These are phyloP conservation scores for Trachythela sp. DNA, from an alignment of 64 coral and sea anemone species.

Conservation along the genomic window DNA sequence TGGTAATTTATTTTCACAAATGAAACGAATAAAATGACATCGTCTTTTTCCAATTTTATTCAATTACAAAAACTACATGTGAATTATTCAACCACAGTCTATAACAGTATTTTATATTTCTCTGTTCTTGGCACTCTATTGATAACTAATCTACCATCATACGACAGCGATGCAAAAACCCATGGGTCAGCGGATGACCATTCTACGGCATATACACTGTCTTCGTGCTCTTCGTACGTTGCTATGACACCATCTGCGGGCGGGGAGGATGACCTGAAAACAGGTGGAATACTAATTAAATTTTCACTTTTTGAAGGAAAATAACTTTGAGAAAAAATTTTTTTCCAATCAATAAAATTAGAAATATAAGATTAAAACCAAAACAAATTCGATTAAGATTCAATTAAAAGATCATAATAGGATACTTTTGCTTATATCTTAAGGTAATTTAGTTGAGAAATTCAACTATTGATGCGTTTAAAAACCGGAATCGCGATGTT, in stretches of 20 bases:
- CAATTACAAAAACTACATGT: too few species aligned
- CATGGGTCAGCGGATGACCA: conserved; percentile 98
- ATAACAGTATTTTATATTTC: conserved; percentile 95
- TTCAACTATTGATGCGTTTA: too few species aligned
- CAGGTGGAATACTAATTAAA: neutral
- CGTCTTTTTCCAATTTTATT: too few species aligned
- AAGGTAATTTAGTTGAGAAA: too few species aligned
- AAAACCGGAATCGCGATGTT: too few species aligned
- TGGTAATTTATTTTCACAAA: too few species aligned
- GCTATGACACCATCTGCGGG: conserved; percentile 90
- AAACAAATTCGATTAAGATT: too few species aligned
- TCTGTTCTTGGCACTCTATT: conserved; percentile 90
- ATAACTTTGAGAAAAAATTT: neutral
- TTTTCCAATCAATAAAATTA: too few species aligned
- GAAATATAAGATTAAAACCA: too few species aligned
- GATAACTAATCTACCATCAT: conserved; percentile 93
- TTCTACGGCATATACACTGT: conserved; percentile 97
- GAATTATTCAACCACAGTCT: neutral
- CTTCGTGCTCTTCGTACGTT: conserved; percentile 96
- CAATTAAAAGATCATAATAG: too few species aligned
- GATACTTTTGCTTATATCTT: too few species aligned
- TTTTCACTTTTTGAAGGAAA: neutral
- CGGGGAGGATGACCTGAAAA: conserved; percentile 62
- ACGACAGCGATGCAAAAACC: conserved; percentile 96
- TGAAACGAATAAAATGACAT: too few species aligned